Evolutionary conservation across 2,888 invertebrate species (phyloP).

Genomic region (Andrena hattorfiana): DNA sequence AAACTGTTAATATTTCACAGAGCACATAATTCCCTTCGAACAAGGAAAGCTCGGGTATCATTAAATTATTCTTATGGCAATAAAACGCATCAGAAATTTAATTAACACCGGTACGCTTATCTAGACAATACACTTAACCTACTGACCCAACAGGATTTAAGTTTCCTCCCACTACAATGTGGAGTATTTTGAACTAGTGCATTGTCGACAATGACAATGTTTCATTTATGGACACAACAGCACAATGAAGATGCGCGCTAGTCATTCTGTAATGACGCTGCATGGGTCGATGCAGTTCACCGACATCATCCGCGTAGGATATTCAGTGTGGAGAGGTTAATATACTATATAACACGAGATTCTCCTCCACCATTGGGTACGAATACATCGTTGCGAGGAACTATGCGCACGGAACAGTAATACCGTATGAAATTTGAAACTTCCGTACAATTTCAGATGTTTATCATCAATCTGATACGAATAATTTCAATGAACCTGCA

Average conservation of each 20-base stretch:
- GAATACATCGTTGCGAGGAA: constrained; percentile 3
- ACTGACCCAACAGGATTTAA: not conserved
- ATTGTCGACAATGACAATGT: not conserved
- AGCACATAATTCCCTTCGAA: not conserved
- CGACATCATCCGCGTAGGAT: constrained; percentile 33
- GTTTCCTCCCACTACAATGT: not conserved
- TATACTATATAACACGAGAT: not conserved
- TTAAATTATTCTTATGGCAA: not conserved
- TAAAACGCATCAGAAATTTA: not conserved
- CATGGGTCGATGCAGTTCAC: constrained; percentile 42
- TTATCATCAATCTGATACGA: too few species aligned
- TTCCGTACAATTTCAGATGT: too few species aligned
- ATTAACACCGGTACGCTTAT: not conserved
- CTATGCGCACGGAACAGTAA: not conserved
- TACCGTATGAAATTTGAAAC: too few species aligned
- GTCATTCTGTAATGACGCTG: constrained; percentile 43
- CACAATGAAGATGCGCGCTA: constrained; percentile 15
- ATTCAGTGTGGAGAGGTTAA: constrained; percentile 15
- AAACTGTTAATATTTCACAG: not conserved
- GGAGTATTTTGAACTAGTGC: not conserved
- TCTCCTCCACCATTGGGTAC: not conserved
- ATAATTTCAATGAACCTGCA: too few species aligned
- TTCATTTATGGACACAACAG: not conserved
- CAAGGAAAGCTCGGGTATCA: not conserved
- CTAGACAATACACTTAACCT: not conserved